A percentile compares a stretch with the other conserved stretches of the same genome.
These are phyloP conservation scores for Erpornis zantholeuca DNA, from an alignment of 2,113 vertebrate genomes.

Conservation along the genomic window DNA sequence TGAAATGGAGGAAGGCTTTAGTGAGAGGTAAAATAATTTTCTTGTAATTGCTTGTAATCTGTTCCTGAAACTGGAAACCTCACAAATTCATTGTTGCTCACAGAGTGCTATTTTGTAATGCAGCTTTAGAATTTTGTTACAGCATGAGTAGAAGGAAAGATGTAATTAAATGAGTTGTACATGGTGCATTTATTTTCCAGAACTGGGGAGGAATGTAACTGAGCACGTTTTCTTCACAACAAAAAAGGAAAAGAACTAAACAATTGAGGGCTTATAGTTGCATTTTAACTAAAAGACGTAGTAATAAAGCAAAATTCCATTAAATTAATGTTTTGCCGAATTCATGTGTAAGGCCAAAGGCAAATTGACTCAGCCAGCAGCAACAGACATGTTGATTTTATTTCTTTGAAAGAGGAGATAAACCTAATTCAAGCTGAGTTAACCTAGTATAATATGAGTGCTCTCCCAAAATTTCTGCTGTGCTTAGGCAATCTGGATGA, in stretches of 20 bases:
- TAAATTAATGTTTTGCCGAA: background rate
- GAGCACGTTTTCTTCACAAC: background rate
- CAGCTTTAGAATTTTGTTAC: background rate
- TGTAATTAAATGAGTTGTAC: background rate
- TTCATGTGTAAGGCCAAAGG: background rate
- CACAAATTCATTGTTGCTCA: background rate
- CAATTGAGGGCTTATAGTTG: background rate
- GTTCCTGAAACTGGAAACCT: background rate
- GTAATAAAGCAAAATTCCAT: background rate
- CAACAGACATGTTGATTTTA: background rate
- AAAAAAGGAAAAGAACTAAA: background rate
- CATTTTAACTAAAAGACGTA: background rate
- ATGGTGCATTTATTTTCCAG: background rate
- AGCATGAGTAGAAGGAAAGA: background rate
- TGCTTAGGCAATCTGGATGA: background rate
- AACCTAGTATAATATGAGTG: background rate
- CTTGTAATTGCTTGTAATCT: background rate
- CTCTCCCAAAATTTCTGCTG: background rate
- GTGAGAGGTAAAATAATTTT: slow-evolving; percentile 81
- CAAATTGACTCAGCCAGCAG: background rate
- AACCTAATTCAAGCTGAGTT: background rate
- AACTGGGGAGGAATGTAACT: background rate
- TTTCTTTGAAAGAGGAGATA: background rate
- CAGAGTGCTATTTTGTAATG: background rate
- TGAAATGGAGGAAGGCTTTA: slow-evolving; percentile 94